Evolutionary conservation across 2,113 vertebrate genomes (phyloP), one percentile per base, ranked within the genome.

Genomic region (Ursus arctos): DNA sequence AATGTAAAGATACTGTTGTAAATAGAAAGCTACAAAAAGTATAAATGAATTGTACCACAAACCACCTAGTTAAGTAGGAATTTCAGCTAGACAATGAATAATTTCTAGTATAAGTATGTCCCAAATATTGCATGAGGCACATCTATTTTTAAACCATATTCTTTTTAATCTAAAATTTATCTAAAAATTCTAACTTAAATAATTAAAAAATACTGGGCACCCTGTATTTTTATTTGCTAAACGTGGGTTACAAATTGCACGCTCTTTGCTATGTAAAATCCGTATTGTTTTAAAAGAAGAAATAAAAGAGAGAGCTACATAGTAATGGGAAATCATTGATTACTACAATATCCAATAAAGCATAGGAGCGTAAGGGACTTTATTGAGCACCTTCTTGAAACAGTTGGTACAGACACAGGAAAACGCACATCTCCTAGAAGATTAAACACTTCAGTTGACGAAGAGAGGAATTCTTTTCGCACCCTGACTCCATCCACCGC

Each of bases 391-490:
- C 87, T 97, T 95, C 96, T 88, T 71, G 76, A 65, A 79, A 72
- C 10, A 96, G 89, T 1, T 91, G 36, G 79, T 95, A 94, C 9
- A 97, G 83, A 94, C 97, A 95, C 47, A 72, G 12, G 65, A 77
- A 86, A 82, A 97, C 0, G n/a, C 95, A 79, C 94, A 86, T 90
- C 83, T 94, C 63, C 51, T 26, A 40, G 28, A 28, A 28, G 6
- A 8, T 1, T 3, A 57, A 31, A 61, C n/a, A 40, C 74, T 22
- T 63, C 13, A 11, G 65, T 1, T 40, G 26, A 7, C 10, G 4
- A 18, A 19, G 18, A 47, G 4, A 63, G 11, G 22, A 7, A 14
- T 21, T 9, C 31, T 67, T 65, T 51, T 16, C 1, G 81, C n/a
- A 40, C 26, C 69, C n/a, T 4, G 43, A 47, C 12, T 43, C 7